A percentile compares a stretch with the other conserved stretches of the same genome.
phyloP scores from a whole-genome alignment of 2,113 vertebrate genomes.

The Pachyramphus minor region DNA sequence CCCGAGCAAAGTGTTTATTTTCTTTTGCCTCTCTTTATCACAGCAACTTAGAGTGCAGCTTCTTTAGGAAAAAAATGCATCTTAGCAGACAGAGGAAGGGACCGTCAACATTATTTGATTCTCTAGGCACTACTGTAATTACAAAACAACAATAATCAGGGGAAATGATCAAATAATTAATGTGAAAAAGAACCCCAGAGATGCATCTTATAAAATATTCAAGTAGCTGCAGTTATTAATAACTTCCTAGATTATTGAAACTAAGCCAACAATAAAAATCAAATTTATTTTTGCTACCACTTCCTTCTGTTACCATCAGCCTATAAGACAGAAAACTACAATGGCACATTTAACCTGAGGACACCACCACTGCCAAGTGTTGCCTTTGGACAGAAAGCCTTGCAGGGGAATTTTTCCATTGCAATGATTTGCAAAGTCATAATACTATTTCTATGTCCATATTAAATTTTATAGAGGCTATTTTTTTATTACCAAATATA shows the following conservation, averaged over 20 bases:
- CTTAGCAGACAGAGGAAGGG: not conserved
- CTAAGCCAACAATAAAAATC: not conserved
- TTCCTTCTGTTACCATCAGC: not conserved
- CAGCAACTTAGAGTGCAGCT: not conserved
- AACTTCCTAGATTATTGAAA: conserved; percentile 16
- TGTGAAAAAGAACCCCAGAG: not conserved
- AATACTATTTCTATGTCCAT: conserved; percentile 18
- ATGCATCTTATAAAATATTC: conserved; percentile 4
- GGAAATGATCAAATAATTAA: conserved; percentile 41
- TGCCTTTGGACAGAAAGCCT: not conserved
- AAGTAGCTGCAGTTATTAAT: conserved; percentile 16
- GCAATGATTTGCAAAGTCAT: conserved; percentile 21
- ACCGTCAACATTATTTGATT: not conserved
- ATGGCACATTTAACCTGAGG: not conserved
- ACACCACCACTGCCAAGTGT: not conserved
- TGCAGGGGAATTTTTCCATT: not conserved
- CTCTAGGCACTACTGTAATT: conserved; percentile 11
- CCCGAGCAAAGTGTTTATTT: not conserved
- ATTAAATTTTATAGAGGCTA: conserved; percentile 21
- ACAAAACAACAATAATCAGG: conserved; percentile 9
- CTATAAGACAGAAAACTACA: not conserved
- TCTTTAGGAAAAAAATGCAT: not conserved
- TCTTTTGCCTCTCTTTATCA: not conserved
- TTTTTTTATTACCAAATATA: conserved; percentile 34
- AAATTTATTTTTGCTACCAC: not conserved